Percentiles rank a stretch among this genome's conserved stretches.
phyloP scores from a whole-genome alignment of 2,797 vertebrate genomes.

The Meriones psammophilus region DNA sequence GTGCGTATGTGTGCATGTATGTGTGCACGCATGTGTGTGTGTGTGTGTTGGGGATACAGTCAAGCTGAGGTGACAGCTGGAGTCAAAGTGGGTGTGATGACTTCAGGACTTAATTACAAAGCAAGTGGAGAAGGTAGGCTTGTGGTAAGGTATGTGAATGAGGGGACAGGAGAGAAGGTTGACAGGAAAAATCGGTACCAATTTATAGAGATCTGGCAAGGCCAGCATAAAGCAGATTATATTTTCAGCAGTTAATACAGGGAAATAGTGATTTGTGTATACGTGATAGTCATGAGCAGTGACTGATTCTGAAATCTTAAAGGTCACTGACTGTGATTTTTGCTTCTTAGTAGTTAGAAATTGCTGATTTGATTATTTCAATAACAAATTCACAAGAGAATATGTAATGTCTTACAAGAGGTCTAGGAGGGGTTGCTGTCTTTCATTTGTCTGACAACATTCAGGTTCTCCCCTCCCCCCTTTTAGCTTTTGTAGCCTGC shows the following conservation, averaged over 20 bases:
- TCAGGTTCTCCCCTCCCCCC: too few species aligned
- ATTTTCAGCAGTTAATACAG: background rate
- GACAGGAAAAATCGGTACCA: background rate
- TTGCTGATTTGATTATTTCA: background rate
- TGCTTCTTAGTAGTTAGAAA: background rate
- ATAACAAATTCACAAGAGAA: background rate
- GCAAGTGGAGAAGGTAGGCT: background rate
- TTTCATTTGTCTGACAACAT: background rate
- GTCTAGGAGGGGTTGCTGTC: background rate
- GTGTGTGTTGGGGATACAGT: background rate
- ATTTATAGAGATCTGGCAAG: background rate
- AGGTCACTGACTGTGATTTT: background rate
- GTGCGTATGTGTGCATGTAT: background rate
- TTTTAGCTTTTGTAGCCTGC: background rate
- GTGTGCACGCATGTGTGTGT: background rate
- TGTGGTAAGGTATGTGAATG: background rate
- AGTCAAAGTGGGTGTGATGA: background rate
- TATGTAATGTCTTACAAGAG: background rate
- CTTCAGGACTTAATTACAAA: too few species aligned
- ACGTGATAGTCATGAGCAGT: background rate
- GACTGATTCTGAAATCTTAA: background rate
- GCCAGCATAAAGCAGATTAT: background rate
- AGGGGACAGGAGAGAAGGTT: background rate
- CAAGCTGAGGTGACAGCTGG: background rate
- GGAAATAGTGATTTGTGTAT: background rate